Evolutionary conservation across 2,113 vertebrate genomes (phyloP).

Genomic region (Campylorhamphus procurvoides): DNA sequence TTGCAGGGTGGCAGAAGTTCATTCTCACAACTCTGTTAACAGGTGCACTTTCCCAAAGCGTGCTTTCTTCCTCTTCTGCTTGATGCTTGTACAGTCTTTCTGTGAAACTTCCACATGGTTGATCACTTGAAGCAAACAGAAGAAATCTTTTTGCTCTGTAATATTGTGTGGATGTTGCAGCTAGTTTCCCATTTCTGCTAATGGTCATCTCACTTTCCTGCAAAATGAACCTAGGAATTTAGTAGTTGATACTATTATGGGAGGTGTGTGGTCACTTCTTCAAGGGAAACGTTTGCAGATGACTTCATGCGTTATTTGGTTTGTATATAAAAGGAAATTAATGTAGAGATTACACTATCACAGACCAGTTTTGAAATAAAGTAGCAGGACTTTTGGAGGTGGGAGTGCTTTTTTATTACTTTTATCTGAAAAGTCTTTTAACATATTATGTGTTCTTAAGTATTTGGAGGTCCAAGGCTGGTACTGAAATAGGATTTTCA

Average conservation of each 20-base stretch:
- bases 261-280: background rate
- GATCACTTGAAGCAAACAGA: background rate
- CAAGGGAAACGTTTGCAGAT: background rate
- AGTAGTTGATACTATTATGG: background rate
- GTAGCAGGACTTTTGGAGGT: fast-evolving
- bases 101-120: background rate
- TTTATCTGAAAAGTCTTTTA: background rate
- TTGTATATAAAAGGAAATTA: background rate
- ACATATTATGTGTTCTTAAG: background rate
- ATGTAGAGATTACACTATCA: background rate
- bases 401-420: background rate
- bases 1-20: background rate
- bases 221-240: background rate
- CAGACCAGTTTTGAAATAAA: background rate
- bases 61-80: background rate
- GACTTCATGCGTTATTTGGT: fast-evolving
- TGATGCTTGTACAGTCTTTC: background rate
- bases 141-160: background rate
- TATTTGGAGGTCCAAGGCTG: background rate
- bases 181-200: background rate
- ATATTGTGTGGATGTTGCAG: background rate
- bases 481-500: background rate
- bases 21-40: background rate
- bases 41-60: background rate
- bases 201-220: background rate